Conservation (phyloP, 2,113 vertebrate species). For the Poeciliopsis turrubarensis region DNA sequence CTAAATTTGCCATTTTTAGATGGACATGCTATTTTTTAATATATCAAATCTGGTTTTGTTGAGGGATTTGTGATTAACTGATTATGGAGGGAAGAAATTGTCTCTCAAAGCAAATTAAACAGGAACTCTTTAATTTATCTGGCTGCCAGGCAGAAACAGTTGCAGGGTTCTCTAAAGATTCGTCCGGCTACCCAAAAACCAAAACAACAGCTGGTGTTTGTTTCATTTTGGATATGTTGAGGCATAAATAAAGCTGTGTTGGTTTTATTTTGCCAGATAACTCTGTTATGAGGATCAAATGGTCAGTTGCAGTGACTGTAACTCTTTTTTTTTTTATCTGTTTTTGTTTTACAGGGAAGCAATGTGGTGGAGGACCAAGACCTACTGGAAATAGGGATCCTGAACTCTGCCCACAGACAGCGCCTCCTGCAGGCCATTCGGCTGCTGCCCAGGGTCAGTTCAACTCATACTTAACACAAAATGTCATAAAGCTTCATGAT, state of each 20-base stretch:
- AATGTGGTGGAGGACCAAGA: conserved; percentile 99
- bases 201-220: neutral
- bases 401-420: conserved; percentile 97
- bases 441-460: conserved; percentile 91
- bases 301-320: neutral
- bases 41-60: too few relatives aligned
- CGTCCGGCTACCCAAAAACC: neutral
- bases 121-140: neutral
- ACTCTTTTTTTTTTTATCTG: neutral
- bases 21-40: too few relatives aligned
- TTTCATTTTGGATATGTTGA: neutral
- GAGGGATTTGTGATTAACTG: too few relatives aligned
- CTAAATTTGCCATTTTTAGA: too few relatives aligned
- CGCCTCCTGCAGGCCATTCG: conserved; percentile 98
- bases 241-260: neutral
- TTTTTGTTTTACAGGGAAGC: conserved; percentile 85
- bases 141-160: neutral
- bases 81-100: too few relatives aligned
- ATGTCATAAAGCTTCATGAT: neutral
- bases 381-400: conserved; percentile 96
- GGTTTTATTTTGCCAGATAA: neutral
- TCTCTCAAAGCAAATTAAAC: neutral
- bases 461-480: neutral
- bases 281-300: neutral
- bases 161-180: neutral